phyloP scores from a whole-genome alignment of 2,888 invertebrate genomes.

The Halocaridina rubra region DNA sequence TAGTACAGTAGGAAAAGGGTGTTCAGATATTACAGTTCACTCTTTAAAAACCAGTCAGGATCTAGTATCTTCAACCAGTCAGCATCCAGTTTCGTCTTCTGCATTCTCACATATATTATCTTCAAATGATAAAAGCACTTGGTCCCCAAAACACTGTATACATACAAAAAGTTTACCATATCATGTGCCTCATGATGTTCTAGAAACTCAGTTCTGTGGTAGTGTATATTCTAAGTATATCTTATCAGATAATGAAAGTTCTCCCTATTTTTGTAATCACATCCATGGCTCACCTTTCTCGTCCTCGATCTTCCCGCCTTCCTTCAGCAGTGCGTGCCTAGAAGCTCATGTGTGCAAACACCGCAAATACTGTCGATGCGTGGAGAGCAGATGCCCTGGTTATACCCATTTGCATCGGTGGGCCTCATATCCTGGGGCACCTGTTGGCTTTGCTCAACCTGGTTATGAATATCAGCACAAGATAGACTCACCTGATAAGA shows the following conservation, averaged over 20 bases:
- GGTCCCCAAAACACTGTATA: neutral
- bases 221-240: too few species aligned
- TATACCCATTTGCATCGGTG: neutral
- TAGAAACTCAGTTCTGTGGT: neutral
- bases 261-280: neutral
- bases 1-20: neutral
- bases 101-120: neutral
- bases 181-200: neutral
- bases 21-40: neutral
- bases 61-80: neutral
- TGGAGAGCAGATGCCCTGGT: neutral
- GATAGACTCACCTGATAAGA: neutral
- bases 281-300: neutral
- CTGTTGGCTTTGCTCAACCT: neutral
- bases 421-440: neutral
- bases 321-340: neutral
- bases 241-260: neutral
- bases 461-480: neutral
- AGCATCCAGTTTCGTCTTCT: neutral
- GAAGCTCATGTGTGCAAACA: neutral
- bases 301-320: too few species aligned
- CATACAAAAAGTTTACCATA: neutral
- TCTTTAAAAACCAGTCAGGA: neutral
- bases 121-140: neutral
- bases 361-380: neutral